Percentiles rank a stretch among this genome's conserved stretches.
Evolutionary conservation across 2,797 vertebrate species (phyloP).

Genomic region (Hapalemur alaotrensis): DNA sequence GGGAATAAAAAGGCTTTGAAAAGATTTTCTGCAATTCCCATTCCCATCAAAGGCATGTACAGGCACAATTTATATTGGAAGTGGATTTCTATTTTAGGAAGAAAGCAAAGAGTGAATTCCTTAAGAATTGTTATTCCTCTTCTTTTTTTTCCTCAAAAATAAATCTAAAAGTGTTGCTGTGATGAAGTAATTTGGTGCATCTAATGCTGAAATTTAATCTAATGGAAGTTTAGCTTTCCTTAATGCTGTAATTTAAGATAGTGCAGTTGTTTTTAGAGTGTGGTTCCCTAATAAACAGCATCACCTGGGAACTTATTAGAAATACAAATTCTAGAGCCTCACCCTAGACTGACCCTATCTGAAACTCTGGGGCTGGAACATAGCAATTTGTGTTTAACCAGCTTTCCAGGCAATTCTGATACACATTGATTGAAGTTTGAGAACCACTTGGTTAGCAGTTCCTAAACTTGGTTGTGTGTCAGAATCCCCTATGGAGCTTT

Average conservation of each 20-base stretch:
- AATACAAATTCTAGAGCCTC: background rate
- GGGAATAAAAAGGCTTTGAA: slow-evolving; percentile 39
- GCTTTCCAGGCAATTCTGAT: background rate
- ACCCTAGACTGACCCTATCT: background rate
- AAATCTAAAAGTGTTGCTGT: background rate
- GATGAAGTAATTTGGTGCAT: background rate
- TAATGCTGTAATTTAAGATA: background rate
- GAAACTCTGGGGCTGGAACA: background rate
- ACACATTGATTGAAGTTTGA: background rate
- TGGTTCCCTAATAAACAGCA: background rate
- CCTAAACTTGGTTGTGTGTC: background rate
- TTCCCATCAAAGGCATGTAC: background rate
- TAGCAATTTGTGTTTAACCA: background rate
- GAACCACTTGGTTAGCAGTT: background rate
- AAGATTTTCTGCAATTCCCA: slow-evolving; percentile 51
- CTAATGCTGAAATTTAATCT: background rate
- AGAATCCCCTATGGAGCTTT: background rate
- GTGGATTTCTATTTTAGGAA: slow-evolving; percentile 45
- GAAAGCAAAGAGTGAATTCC: slow-evolving; percentile 34
- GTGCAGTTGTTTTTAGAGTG: background rate
- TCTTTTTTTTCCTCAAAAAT: background rate
- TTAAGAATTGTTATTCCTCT: background rate
- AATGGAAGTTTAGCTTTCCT: background rate
- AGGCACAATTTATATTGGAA: slow-evolving; percentile 1
- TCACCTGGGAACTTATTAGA: background rate